phyloP scores from a whole-genome alignment of 2,113 vertebrate genomes.

The Arvicanthis niloticus region DNA sequence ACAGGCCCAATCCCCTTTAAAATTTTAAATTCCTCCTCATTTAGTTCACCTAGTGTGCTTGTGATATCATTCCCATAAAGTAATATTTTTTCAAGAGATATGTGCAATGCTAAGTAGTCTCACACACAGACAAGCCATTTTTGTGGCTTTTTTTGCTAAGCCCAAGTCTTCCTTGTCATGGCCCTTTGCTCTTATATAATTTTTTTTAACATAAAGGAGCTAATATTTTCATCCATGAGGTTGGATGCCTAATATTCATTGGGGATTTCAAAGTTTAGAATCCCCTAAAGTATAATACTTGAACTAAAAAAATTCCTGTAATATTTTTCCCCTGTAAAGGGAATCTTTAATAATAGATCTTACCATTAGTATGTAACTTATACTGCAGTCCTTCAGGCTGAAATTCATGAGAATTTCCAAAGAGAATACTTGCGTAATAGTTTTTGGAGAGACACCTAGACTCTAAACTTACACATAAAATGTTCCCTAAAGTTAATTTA shows the following conservation, averaged over 20 bases:
- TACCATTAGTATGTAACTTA: conserved; percentile 7
- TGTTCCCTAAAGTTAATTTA: neutral
- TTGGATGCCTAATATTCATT: neutral
- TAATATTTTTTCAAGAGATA: neutral
- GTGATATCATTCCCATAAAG: neutral
- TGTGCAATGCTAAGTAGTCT: neutral
- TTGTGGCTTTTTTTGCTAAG: neutral
- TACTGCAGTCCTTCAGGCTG: neutral
- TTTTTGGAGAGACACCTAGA: neutral
- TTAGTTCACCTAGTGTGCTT: neutral
- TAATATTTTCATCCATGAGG: neutral
- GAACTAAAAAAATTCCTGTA: neutral
- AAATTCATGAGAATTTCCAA: neutral
- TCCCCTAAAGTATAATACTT: neutral
- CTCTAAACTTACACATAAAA: neutral
- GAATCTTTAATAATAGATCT: neutral
- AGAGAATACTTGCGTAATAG: neutral
- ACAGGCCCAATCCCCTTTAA: neutral
- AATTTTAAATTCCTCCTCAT: neutral
- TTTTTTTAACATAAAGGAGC: neutral
- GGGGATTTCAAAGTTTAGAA: conserved; percentile 14
- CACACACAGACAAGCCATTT: neutral
- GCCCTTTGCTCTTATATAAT: neutral
- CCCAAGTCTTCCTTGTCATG: neutral
- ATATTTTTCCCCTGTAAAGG: neutral